These are phyloP conservation scores for Eucera pruinosa DNA, from an alignment of 2,888 invertebrate genomes.

Conservation along the genomic window DNA sequence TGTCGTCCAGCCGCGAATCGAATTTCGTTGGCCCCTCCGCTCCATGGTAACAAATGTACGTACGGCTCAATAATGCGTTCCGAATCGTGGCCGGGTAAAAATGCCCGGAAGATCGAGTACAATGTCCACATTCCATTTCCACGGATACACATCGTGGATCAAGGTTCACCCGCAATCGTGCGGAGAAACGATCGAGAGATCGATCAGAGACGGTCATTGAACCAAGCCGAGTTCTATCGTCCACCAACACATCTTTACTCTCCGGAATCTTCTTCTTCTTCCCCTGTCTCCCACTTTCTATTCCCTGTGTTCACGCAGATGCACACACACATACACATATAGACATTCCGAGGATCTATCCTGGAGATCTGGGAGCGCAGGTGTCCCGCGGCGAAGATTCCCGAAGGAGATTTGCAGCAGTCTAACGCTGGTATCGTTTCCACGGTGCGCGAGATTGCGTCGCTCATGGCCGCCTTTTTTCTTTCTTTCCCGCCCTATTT, in stretches of 20 bases:
- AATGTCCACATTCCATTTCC: slow-evolving; percentile 61
- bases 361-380: slow-evolving; percentile 69
- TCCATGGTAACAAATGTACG: slow-evolving; percentile 63
- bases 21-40: slow-evolving; percentile 54
- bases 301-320: slow-evolving; percentile 10
- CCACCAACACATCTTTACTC: slow-evolving; percentile 25
- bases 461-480: slow-evolving; percentile 47
- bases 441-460: slow-evolving; percentile 71
- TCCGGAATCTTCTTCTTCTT: not conserved
- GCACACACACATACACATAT: not conserved
- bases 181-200: slow-evolving; percentile 35
- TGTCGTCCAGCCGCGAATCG: slow-evolving; percentile 48
- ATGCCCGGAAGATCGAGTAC: slow-evolving; percentile 63
- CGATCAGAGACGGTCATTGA: slow-evolving; percentile 25
- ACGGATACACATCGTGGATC: slow-evolving; percentile 27
- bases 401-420: slow-evolving; percentile 71
- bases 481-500: slow-evolving; percentile 22
- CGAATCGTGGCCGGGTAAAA: slow-evolving; percentile 49
- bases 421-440: slow-evolving; percentile 71
- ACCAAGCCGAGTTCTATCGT: slow-evolving; percentile 11
- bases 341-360: slow-evolving; percentile 9
- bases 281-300: not conserved
- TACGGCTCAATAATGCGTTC: slow-evolving; percentile 60
- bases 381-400: slow-evolving; percentile 75
- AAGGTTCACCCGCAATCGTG: not conserved